Evolutionary conservation across 2,797 vertebrate genomes (phyloP), one percentile per base, ranked within the genome.

Genomic region (Hypotaenidia philippensis): DNA sequence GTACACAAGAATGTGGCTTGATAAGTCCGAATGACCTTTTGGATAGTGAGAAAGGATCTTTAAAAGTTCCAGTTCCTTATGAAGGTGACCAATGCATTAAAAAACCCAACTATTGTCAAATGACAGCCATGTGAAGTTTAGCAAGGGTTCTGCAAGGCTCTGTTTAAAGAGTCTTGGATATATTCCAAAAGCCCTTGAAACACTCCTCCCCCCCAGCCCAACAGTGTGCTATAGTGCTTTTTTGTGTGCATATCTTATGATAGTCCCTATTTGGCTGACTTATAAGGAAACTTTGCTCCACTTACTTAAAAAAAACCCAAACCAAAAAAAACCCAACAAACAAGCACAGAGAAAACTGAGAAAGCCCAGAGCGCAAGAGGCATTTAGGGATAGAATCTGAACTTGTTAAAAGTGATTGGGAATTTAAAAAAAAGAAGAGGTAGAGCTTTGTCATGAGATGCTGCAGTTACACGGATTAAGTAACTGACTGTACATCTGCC

Each of bases 381-480:
- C 40, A 89, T 78, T 12, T 88, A 23, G 65, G 89, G 78, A 78
- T 64, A 85, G 41, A 71, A 66, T 82, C 50, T 86, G 34, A 81
- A 81, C 53, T 92, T 94, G 52, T 81, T 55, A 22, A 89, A 90
- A 90, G 78, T 45, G 61, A 44, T 21, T 79, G 27, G 6, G 44
- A 89, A 47, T 50, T 47, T 0, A 11, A 77, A 55, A n/a, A 57
- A 50, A 84, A 41, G 41, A 49, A 69, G 17, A 60, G 4, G 4
- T 69, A 81, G 56, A 69, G 7, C 36, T 89, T 91, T 94, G 83
- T 85, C 81, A 93, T 83, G 83, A 93, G 60, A 74, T 68, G n/a
- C 64, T 92, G 41, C 47, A n/a, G 8, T 83, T 77, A 40, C 5
- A 83, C 77, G 38, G 50, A 70, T 84, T 84, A 89, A 83, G 44